phyloP scores from a whole-genome alignment of 30 jellyfish, hydroid and myxozoan genomes.

The Aurelia sp. region DNA sequence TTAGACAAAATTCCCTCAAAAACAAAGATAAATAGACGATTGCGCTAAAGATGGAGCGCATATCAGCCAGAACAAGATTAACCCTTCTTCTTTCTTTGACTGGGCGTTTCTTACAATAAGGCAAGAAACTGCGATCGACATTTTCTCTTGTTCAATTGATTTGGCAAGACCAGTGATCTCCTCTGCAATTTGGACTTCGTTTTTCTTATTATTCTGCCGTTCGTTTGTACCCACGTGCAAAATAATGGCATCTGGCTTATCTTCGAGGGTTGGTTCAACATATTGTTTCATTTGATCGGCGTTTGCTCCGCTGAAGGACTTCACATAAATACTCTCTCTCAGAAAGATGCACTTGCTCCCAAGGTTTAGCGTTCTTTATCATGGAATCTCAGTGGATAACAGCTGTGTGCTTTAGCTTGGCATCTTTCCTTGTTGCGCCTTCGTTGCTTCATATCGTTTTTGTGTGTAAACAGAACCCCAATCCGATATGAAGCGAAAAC shows the following conservation, averaged over 20 bases:
- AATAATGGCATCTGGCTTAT: conserved; percentile 12
- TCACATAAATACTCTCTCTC: conserved; percentile 9
- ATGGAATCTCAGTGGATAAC: conserved; percentile 19
- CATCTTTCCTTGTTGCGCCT: too few species aligned
- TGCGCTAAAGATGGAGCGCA: too few species aligned
- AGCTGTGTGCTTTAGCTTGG: conserved; percentile 9
- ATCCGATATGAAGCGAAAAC: too few species aligned
- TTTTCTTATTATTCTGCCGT: neutral
- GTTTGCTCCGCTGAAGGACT: conserved; percentile 27
- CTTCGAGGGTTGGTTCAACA: neutral
- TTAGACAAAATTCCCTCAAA: too few species aligned
- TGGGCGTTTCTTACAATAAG: neutral
- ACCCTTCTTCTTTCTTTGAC: too few species aligned
- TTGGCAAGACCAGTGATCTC: too few species aligned
- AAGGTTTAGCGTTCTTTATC: conserved; percentile 10
- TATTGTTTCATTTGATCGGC: neutral
- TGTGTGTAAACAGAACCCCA: too few species aligned
- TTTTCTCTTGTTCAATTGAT: too few species aligned
- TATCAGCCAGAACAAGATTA: too few species aligned
- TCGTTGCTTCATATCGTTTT: too few species aligned
- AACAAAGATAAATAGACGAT: too few species aligned
- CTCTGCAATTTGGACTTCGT: neutral
- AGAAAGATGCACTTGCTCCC: conserved; percentile 8
- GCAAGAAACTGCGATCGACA: neutral
- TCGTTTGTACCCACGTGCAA: neutral